Evolutionary conservation across 2,113 vertebrate genomes (phyloP), one percentile per base, ranked within the genome.

Genomic region (Elachura formosa): DNA sequence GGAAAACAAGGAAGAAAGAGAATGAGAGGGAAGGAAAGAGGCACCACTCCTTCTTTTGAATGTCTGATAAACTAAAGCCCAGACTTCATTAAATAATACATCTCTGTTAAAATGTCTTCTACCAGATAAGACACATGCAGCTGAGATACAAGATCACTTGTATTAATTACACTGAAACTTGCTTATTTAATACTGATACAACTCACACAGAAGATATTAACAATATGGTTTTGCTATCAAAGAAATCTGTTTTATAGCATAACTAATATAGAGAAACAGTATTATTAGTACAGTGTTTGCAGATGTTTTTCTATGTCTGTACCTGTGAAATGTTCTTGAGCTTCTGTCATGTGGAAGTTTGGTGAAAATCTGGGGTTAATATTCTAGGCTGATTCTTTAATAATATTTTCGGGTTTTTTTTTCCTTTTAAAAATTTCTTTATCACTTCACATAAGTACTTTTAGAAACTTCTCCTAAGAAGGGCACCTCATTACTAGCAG

Each of bases 1-100:
- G 36, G n/a, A 84, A 94, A 95, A 86, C 48, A 84, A 96, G 79
- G 85, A 91, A 91, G 55, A 84, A 55, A 52, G 51, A 51, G 34
- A 45, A 29, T 5, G 24, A 71, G 76, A 66, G 20, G 22, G 31
- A 91, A 81, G 45, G 89, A 88, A 54, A 93, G 43, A 87, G 41
- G 55, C 43, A 90, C 55, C 68, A 63, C 61, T 95, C 61, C 31
- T 91, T 77, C 68, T 75, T 88, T 80, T 77, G 34, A 88, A 84
- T 76, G 15, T 84, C 31, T 93, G 51, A 71, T 80, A 86, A 95
- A 76, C 45, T 64, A 66, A 77, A 93, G 16, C 63, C 36, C 43
- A 86, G 67, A 74, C 52, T 86, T 93, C 43, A 73, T 92, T 92
- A 84, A 85, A 80, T 34, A 90, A 55, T 78, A 78, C 31, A 71